phyloP scores from a whole-genome alignment of 2,797 vertebrate genomes.

The Tenualosa thibaudeaui region DNA sequence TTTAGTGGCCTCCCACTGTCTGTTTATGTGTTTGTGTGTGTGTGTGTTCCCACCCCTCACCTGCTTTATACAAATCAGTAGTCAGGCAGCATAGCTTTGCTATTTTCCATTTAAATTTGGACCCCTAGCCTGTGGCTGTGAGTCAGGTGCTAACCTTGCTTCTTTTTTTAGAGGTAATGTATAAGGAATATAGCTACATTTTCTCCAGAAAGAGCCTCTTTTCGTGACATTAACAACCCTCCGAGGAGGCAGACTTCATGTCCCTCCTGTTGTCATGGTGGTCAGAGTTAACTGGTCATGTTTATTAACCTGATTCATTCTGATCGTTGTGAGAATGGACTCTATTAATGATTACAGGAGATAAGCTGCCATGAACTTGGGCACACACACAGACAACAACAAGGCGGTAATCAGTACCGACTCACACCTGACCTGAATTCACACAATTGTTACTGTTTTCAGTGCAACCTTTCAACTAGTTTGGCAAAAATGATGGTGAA shows the following conservation, averaged over 20 bases:
- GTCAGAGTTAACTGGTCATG: neutral
- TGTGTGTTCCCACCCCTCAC: neutral
- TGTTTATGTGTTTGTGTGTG: neutral
- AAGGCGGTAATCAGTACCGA: neutral
- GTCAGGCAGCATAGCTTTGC: too few relatives aligned
- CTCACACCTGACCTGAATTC: neutral
- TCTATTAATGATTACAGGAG: neutral
- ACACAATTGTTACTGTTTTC: neutral
- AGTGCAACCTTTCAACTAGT: neutral
- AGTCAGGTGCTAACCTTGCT: too few relatives aligned
- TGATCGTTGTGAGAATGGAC: neutral
- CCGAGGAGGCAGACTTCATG: neutral
- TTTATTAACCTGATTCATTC: neutral
- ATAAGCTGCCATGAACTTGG: neutral
- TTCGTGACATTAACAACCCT: neutral
- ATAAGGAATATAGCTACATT: neutral
- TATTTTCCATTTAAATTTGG: neutral
- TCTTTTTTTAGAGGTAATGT: too few relatives aligned
- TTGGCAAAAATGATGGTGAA: slow-evolving; percentile 5
- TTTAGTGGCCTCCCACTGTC: neutral
- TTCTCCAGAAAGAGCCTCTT: neutral
- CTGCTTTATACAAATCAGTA: neutral
- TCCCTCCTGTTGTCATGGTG: neutral
- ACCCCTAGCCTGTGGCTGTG: too few relatives aligned
- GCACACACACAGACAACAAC: neutral